Base-by-base conservation (phyloP, 1,140 invertebrate species). In the Zaprionus kolodkinae region DNA sequence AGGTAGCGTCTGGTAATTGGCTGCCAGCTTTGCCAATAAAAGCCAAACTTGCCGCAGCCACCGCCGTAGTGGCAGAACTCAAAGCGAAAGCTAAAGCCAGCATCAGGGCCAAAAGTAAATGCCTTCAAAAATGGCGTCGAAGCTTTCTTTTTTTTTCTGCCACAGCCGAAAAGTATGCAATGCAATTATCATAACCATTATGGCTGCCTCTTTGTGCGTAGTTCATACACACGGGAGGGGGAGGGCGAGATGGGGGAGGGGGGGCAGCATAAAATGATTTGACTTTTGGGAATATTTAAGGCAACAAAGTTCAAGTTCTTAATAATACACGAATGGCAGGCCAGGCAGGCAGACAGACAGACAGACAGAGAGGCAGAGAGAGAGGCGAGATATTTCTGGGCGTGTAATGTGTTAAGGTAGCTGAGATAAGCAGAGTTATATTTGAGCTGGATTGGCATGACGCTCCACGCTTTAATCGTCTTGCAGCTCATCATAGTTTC, bases 171-270 rank as follows among this genome's bases (percentile, higher is more conserved):
- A 66, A 72, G 62, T 72, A 66, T 64, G 69, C 69, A 59, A 72
- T 65, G 62, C 69, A 72, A 72, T 72, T 72, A 72, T 72, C 69
- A 72, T 72, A 72, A 72, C 62, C 62, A 72, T 72, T 65, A 72
- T 38, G 62, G 40, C n/a, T 48, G 62, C 21, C 35, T 40, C 62
- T 52, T 25, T 54, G 33, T 54, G 35, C 33, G 30, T 50, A 55
- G 52, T 30, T 55, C 12, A 27, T 55, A 15, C 13, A 55, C 52
- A 25, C 25, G 12, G 2, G 15, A 13, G 21, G 11, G 35, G 11
- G 9, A 11, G 7, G 27, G 9, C 55, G 15, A 15, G 12, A 27
- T 43, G 13, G 40, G 0, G 11, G 27, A 25, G 12, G 27, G 64
- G 12, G 38, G 6, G 25, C 6, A 21, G 43, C 55, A 66, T 66